These are phyloP conservation scores for Rhingia rostrata DNA, from an alignment of 2,888 invertebrate genomes.

Conservation along the genomic window DNA sequence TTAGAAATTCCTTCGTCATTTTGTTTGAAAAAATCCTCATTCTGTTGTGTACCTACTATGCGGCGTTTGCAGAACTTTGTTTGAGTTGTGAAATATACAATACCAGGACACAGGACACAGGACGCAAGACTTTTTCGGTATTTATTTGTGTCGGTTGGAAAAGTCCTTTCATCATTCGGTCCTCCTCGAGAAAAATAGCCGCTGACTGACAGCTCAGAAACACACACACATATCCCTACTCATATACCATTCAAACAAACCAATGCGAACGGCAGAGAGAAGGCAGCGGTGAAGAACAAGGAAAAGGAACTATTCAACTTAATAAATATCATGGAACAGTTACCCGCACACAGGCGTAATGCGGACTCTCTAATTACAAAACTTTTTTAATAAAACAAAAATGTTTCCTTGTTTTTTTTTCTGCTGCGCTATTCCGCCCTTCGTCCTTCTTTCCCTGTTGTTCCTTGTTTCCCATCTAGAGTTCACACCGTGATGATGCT, in stretches of 20 bases:
- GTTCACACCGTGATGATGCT: slow-evolving; percentile 65
- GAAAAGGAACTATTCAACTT: slow-evolving; percentile 62
- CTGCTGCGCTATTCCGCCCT: slow-evolving; percentile 6
- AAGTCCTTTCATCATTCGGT: slow-evolving; percentile 18
- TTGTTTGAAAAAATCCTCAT: not conserved
- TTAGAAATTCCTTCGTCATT: not conserved
- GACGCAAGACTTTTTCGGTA: not conserved
- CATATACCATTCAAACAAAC: slow-evolving; percentile 17
- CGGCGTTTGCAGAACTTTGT: slow-evolving; percentile 21
- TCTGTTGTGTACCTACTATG: slow-evolving; percentile 6
- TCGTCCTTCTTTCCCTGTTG: slow-evolving; percentile 11
- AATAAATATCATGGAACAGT: slow-evolving; percentile 69
- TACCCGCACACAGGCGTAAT: slow-evolving; percentile 66
- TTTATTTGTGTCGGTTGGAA: not conserved
- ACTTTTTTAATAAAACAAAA: slow-evolving; percentile 74
- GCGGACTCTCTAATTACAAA: slow-evolving; percentile 75
- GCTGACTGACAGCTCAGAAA: slow-evolving; percentile 48
- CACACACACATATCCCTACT: not conserved
- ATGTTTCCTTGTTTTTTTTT: slow-evolving; percentile 35
- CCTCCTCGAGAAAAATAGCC: slow-evolving; percentile 45
- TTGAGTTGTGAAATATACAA: slow-evolving; percentile 25
- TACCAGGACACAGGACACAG: not conserved
- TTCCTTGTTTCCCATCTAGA: slow-evolving; percentile 25
- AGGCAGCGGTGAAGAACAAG: not conserved
- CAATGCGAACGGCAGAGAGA: slow-evolving; percentile 2